Evolutionary conservation across 2,888 invertebrate species (phyloP), one percentile per base, ranked within the genome.

Genomic region (Tenodera sinensis): DNA sequence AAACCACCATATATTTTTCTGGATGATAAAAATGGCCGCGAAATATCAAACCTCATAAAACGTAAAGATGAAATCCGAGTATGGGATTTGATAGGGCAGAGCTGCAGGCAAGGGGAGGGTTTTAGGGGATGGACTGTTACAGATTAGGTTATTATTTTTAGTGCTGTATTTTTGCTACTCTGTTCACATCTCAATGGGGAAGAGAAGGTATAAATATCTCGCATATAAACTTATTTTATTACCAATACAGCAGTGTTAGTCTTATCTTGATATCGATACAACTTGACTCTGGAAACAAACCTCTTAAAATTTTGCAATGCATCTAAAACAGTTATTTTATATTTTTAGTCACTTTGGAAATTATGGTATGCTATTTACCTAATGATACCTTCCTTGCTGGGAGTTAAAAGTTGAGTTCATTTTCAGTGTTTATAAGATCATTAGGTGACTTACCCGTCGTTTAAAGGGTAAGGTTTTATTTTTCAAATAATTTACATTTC

Each of bases 41-140:
- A 84, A 87, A 87, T 89, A 89, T 89, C 84, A 87, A 87, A 89
- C 84, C 83, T 83, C 87, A 86, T 88, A 88, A 85, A 88, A n/a
- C 27, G 82, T 28, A 28, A 20, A 82, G 82, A 82, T 87, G 87
- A n/a, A 82, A 82, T 87, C 30, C n/a, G 25, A 87, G 81, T 81
- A 71, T 87, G 86, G 81, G 30, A 34, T 71, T 71, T 71, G 54
- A 71, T 71, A 71, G 54, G 54, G 54, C 54, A 8, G 54, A 71
- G 20, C 3, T 71, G 15, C 42, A 42, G 54, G 25, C 54, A 71
- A 71, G 54, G 54, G 54, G 54, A 71, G 54, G 54, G 54, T 25
- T 71, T 71, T 71, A 71, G 54, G 54, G 54, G 54, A 71, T 71
- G 14, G 85, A 47, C 28, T 71, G n/a, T 42, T 87, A 83, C 83